Conservation (phyloP, 2,888 invertebrate genomes). For the Actias luna region DNA sequence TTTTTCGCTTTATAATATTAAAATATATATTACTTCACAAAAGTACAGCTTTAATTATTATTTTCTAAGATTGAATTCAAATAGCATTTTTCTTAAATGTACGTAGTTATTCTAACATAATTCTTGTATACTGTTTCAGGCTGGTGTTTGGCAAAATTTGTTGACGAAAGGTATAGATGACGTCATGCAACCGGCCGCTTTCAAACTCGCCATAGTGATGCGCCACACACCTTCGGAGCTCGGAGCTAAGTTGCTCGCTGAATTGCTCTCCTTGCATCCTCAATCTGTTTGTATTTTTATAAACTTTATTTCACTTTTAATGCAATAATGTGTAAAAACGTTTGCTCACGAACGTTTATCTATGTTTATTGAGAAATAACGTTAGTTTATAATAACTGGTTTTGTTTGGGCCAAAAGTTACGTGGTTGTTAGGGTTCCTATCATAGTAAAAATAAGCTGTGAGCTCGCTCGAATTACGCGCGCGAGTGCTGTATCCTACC, state of each 20-base stretch:
- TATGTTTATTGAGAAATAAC: background rate
- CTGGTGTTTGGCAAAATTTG: constrained; percentile 67
- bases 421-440: too few relatives aligned
- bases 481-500: too few relatives aligned
- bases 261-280: constrained; percentile 59
- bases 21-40: background rate
- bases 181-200: constrained; percentile 68
- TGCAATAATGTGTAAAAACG: background rate
- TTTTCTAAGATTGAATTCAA: background rate
- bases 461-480: too few relatives aligned
- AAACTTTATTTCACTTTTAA: background rate
- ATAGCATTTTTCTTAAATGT: background rate
- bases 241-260: constrained; percentile 52
- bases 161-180: constrained; percentile 59
- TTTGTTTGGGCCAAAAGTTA: too few relatives aligned
- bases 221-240: constrained; percentile 67
- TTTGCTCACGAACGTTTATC: background rate
- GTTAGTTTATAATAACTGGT: too few relatives aligned
- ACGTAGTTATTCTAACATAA: constrained; percentile 6
- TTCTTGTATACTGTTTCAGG: constrained; percentile 44
- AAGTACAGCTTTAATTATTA: background rate
- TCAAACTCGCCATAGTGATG: constrained; percentile 67
- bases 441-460: too few relatives aligned
- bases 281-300: constrained; percentile 52
- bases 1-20: too few relatives aligned